Evolutionary conservation across 2,888 invertebrate species (phyloP), one percentile per base, ranked within the genome.

Genomic region (Horisme vitalbata): DNA sequence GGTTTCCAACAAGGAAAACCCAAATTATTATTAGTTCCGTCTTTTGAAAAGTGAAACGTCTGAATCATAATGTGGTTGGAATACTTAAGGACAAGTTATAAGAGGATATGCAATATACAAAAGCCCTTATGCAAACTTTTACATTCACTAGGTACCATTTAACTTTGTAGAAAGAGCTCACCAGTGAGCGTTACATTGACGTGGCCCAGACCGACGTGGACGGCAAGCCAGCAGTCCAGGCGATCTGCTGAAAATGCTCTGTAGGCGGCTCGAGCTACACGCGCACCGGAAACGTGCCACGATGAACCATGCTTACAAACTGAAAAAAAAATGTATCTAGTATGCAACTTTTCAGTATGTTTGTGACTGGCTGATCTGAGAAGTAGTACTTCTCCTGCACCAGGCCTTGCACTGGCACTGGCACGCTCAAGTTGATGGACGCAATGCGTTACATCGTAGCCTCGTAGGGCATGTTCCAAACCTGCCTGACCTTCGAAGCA

Each of bases 131-230:
- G 55, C 55, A 55, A 57, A 57, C 57, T 43, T 55, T 55, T 50
- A 53, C 59, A 59, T 59, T 56, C 47, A 56, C 56, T 61, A 57
- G 55, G 57, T 57, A 56, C 57, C 55, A 51, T 59, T 57, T 44
- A 53, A 52, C 47, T 55, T 61, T 58, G 58, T 50, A 48, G 48
- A 59, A 50, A 52, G 45, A 59, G 61, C 64, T 91, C 91, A 97
- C 98, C 96, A 87, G 93, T 93, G 63, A 99, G 93, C 39, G 99
- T 98, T 68, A 99, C 96, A 90, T 99, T 99, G 83, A 98, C 96
- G 84, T 97, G 96, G 73, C 95, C 95, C 52, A 99, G 92, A 43
- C 98, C 99, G 62, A 99, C 95, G 79, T 95, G 95, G 47, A 98
- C 95, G 23, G 97, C 97, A 59, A 99, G 93, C 83, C 95, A 93